A percentile compares a stretch with the other conserved stretches of the same genome.
These are phyloP conservation scores for Rhagologus leucostigma DNA, from an alignment of 2,113 vertebrate species.

Conservation along the genomic window DNA sequence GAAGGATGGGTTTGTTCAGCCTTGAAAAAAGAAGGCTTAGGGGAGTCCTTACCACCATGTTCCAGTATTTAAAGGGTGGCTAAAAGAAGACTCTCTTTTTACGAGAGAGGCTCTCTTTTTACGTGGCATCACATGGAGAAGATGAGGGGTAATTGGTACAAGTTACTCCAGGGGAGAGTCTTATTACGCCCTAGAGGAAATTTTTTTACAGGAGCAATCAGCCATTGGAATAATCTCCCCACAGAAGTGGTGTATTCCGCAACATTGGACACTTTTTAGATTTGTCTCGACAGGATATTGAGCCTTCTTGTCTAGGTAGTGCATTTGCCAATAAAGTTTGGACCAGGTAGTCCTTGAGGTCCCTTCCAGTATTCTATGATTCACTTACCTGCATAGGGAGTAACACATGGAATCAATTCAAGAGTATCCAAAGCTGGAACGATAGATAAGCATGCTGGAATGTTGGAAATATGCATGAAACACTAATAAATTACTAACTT, in stretches of 20 bases:
- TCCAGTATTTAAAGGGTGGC: background rate
- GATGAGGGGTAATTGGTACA: background rate
- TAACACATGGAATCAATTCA: background rate
- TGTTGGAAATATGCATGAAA: background rate
- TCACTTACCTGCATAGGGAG: background rate
- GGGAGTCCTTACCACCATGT: background rate
- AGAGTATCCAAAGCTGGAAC: background rate
- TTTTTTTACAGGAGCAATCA: background rate
- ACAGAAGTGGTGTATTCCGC: background rate
- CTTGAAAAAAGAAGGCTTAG: background rate
- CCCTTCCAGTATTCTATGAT: background rate
- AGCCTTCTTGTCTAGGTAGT: background rate
- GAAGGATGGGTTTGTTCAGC: background rate
- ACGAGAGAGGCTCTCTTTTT: background rate
- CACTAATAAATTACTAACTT: background rate
- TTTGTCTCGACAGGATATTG: background rate
- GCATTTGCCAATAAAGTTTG: background rate
- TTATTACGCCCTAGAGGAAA: background rate
- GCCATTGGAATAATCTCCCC: background rate
- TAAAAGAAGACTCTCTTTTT: background rate
- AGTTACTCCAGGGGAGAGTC: background rate
- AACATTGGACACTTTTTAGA: fast-evolving
- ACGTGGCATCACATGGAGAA: background rate
- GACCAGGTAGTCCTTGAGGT: background rate
- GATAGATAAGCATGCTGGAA: background rate